Conservation (phyloP, 2,113 vertebrate genomes). For the Psettodes erumei region DNA sequence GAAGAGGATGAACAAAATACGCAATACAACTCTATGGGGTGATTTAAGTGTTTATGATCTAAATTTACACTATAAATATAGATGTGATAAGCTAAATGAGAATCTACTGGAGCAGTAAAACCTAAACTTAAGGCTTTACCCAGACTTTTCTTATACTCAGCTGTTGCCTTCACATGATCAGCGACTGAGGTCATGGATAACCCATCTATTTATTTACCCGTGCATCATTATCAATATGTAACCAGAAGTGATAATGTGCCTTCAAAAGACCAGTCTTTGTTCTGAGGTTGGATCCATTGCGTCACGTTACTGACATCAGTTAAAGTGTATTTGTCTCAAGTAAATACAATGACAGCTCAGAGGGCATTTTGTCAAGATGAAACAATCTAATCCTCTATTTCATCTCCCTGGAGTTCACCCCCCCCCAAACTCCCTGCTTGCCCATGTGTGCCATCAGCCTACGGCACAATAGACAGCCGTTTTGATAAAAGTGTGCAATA, state of each 20-base stretch:
- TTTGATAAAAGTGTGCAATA: slow-evolving; percentile 70
- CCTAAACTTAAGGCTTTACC: background rate
- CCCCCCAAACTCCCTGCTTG: slow-evolving; percentile 32
- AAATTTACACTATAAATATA: background rate
- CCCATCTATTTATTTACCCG: slow-evolving; percentile 18
- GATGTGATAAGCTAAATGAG: background rate
- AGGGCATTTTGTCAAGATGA: slow-evolving; percentile 53
- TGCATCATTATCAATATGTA: slow-evolving; percentile 5
- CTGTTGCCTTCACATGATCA: background rate
- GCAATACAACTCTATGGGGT: background rate
- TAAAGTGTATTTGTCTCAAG: slow-evolving; percentile 15
- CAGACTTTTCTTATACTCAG: background rate
- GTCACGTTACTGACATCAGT: slow-evolving; percentile 20
- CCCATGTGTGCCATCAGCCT: slow-evolving; percentile 50
- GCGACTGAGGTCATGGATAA: slow-evolving; percentile 27
- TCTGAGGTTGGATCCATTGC: background rate
- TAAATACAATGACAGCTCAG: slow-evolving; percentile 37
- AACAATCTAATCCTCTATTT: slow-evolving; percentile 64
- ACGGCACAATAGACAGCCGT: slow-evolving; percentile 63
- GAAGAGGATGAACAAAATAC: background rate
- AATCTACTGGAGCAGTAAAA: background rate
- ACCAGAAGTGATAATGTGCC: slow-evolving; percentile 24
- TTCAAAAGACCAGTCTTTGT: slow-evolving; percentile 4
- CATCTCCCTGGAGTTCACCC: slow-evolving; percentile 49
- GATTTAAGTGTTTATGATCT: background rate